These are phyloP conservation scores for Arvicanthis niloticus DNA, from an alignment of 2,113 vertebrate species.

Conservation along the genomic window DNA sequence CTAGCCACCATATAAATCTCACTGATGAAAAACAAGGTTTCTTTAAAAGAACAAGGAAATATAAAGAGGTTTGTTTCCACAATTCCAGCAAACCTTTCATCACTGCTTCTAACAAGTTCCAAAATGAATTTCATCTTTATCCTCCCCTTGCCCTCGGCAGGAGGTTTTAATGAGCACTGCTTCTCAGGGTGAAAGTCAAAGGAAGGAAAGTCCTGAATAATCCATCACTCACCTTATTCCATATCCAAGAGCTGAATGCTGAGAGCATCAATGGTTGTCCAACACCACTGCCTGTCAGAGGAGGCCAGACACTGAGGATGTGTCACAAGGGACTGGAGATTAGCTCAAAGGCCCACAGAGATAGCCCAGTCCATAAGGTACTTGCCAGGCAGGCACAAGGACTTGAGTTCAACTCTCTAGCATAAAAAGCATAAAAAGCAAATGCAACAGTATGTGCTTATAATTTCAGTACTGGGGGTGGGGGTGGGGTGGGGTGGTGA, in stretches of 20 bases:
- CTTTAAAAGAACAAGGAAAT: constrained; percentile 75
- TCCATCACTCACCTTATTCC: constrained; percentile 19
- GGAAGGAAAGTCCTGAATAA: constrained; percentile 43
- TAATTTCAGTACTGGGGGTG: neutral
- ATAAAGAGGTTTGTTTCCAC: constrained; percentile 64
- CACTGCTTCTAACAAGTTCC: constrained; percentile 77
- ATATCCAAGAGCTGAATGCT: neutral
- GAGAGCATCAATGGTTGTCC: neutral
- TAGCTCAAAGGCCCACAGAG: neutral
- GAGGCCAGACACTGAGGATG: neutral
- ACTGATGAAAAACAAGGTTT: constrained; percentile 73
- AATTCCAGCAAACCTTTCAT: constrained; percentile 78
- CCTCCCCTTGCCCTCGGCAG: constrained; percentile 31
- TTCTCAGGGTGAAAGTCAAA: constrained; percentile 46
- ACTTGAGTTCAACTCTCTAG: neutral
- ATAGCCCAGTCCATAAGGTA: neutral
- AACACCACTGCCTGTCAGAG: constrained; percentile 8
- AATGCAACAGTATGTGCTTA: neutral
- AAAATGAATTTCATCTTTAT: constrained; percentile 77
- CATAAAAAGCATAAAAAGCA: too few relatives aligned
- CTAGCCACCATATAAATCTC: constrained; percentile 79
- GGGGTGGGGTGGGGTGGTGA: too few relatives aligned
- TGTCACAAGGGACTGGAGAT: neutral
- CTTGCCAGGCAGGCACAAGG: neutral
- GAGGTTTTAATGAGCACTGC: constrained; percentile 70